Conservation (phyloP, 2,797 vertebrate genomes). For the Periparus ater region DNA sequence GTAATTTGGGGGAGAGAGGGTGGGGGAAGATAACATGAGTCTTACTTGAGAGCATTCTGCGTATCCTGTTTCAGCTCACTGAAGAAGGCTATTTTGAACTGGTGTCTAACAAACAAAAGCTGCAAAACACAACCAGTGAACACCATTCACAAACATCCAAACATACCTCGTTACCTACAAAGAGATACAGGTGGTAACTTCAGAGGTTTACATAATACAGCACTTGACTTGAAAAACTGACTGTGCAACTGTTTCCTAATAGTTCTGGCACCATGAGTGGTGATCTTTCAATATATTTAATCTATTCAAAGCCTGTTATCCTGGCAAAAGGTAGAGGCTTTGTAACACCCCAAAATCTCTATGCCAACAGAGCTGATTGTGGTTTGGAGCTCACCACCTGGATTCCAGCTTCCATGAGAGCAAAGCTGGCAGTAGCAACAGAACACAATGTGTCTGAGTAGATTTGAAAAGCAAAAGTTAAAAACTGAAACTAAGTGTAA, state of each 20-base stretch:
- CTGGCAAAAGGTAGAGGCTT: neutral
- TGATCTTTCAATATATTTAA: neutral
- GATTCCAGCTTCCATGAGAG: neutral
- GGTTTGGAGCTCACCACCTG: neutral
- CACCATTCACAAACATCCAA: neutral
- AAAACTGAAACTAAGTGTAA: neutral
- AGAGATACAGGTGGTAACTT: neutral
- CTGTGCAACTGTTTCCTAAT: neutral
- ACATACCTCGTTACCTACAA: neutral
- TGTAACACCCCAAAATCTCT: neutral
- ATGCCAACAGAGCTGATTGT: neutral
- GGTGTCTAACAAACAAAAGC: constrained; percentile 98
- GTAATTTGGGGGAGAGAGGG: neutral
- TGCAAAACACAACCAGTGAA: constrained; percentile 69
- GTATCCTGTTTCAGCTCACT: constrained; percentile 98
- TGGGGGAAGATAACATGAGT: neutral
- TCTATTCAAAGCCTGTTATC: neutral
- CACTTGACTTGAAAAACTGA: neutral
- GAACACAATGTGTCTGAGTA: neutral
- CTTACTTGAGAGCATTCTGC: constrained; percentile 97
- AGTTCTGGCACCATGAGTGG: neutral
- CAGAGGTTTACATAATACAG: neutral
- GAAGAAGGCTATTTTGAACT: constrained; percentile 99
- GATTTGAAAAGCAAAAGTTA: neutral
- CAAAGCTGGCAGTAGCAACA: neutral